These are phyloP conservation scores for Drosophila diplacantha DNA, from an alignment of 2,888 invertebrate genomes.

Conservation along the genomic window DNA sequence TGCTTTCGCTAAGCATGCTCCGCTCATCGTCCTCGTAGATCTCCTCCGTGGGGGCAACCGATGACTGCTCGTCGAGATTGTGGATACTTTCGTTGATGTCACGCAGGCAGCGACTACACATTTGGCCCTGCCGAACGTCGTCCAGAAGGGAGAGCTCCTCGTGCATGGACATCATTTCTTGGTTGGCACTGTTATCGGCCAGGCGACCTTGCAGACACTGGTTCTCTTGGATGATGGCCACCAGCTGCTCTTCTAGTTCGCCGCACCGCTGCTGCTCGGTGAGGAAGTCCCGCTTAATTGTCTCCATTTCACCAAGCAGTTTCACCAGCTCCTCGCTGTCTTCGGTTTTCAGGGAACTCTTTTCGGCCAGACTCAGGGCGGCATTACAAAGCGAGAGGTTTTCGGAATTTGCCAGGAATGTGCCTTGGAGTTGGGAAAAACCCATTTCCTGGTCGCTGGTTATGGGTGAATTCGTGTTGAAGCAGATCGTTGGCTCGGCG, in stretches of 20 bases:
- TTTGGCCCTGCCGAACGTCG: conserved; percentile 91
- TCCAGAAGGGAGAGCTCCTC: conserved; percentile 90
- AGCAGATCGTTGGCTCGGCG: conserved; percentile 12
- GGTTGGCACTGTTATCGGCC: conserved; percentile 80
- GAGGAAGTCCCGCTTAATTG: conserved; percentile 83
- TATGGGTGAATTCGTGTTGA: conserved; percentile 1
- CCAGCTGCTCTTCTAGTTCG: conserved; percentile 88
- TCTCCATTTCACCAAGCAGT: conserved; percentile 85
- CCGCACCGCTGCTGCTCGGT: conserved; percentile 85
- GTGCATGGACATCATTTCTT: conserved; percentile 85
- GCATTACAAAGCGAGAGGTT: conserved; percentile 50
- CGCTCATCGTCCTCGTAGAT: conserved; percentile 79
- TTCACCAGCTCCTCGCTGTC: conserved; percentile 78
- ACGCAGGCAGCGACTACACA: conserved; percentile 88
- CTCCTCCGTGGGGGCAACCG: conserved; percentile 85
- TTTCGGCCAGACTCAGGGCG: conserved; percentile 47
- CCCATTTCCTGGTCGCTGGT: conserved; percentile 12
- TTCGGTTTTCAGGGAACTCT: conserved; percentile 56
- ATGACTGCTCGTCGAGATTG: conserved; percentile 79
- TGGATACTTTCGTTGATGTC: conserved; percentile 80
- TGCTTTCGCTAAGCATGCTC: conserved; percentile 70
- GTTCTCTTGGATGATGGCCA: conserved; percentile 79
- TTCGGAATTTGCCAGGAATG: conserved; percentile 65
- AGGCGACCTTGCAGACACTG: conserved; percentile 76
- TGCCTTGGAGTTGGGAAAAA: conserved; percentile 34